phyloP scores from a whole-genome alignment of 2,797 vertebrate genomes.

The Babyrousa celebensis region DNA sequence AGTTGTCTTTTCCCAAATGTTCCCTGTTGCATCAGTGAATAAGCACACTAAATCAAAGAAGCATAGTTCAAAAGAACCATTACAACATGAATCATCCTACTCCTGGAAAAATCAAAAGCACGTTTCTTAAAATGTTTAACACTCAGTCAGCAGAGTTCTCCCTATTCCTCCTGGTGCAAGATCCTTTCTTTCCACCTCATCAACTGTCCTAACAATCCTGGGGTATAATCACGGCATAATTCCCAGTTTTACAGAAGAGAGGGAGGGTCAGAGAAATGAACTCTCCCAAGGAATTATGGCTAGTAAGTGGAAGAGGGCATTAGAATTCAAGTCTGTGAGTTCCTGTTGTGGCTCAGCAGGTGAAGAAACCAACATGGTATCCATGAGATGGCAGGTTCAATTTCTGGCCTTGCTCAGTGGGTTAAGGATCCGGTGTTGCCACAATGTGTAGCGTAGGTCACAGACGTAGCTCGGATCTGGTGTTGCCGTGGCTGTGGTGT shows the following conservation, averaged over 20 bases:
- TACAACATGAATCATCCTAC: neutral
- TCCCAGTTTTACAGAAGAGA: neutral
- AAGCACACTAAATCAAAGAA: neutral
- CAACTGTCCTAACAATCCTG: neutral
- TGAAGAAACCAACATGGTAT: no score
- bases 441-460: no score
- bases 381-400: no score
- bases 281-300: neutral
- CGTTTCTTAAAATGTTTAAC: neutral
- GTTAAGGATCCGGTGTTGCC: no score
- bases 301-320: neutral
- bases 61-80: neutral
- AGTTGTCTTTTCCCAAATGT: neutral
- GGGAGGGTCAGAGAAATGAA: neutral
- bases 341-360: no score
- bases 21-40: neutral
- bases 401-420: no score
- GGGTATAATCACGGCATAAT: neutral
- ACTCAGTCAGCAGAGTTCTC: neutral
- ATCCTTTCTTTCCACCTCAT: neutral
- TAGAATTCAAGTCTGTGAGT: neutral
- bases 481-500: no score
- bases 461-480: no score
- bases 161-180: neutral
- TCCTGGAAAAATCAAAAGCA: neutral